phyloP scores from a whole-genome alignment of 2,888 invertebrate species.

The Hirtodrosophila trivittata region DNA sequence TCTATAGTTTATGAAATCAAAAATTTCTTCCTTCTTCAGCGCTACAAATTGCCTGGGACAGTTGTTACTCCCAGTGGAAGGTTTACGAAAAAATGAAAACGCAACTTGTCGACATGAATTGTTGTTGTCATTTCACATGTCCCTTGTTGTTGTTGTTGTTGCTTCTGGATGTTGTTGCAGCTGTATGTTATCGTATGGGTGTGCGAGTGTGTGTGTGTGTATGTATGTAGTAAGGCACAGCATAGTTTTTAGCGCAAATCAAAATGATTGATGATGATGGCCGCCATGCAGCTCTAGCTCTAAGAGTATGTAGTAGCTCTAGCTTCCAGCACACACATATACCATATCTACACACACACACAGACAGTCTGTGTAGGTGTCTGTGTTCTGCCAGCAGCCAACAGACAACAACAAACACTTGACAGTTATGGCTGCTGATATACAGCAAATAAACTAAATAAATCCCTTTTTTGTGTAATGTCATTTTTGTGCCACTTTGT shows the following conservation, averaged over 20 bases:
- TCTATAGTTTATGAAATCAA: too few species aligned
- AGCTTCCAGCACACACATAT: constrained; percentile 29
- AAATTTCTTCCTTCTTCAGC: neutral
- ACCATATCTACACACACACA: constrained; percentile 7
- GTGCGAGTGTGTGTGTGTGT: constrained; percentile 11
- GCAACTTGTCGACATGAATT: constrained; percentile 76
- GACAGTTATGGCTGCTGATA: constrained; percentile 78
- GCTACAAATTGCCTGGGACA: neutral
- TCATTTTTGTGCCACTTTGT: constrained; percentile 63
- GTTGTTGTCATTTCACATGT: constrained; percentile 65
- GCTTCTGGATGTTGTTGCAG: constrained; percentile 10
- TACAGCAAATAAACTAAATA: constrained; percentile 78
- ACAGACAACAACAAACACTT: constrained; percentile 53
- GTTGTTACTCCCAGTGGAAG: constrained; percentile 8
- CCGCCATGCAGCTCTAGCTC: constrained; percentile 46
- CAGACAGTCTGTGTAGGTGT: constrained; percentile 8
- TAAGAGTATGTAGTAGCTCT: constrained; percentile 19
- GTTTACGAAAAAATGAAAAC: constrained; percentile 47
- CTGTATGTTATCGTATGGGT: constrained; percentile 40
- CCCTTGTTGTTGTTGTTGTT: constrained; percentile 44
- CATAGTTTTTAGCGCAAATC: constrained; percentile 78
- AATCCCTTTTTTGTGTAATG: constrained; percentile 70
- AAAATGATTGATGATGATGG: constrained; percentile 78
- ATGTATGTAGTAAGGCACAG: constrained; percentile 44
- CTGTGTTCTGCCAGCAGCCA: constrained; percentile 23